Base-by-base conservation (phyloP, 1,140 invertebrate genomes). In the Diorhabda elongata region DNA sequence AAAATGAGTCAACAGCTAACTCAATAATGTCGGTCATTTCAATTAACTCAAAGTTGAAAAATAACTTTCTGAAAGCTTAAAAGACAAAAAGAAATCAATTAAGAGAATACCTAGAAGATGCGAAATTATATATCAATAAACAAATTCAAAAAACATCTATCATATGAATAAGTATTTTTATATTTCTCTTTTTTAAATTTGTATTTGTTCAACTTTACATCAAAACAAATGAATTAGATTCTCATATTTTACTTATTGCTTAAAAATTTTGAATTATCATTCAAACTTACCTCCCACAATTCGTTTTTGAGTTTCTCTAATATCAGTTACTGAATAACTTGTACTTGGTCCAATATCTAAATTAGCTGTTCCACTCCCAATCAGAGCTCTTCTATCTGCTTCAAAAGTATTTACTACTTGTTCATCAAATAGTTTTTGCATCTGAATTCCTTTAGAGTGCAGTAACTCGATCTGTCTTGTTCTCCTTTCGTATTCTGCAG, bases 401-500 rank as follows among this genome's bases (percentile, higher is more conserved):
- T 73, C 71, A 6, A 69, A 44, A 67, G 76, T 76, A 58, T 56
- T 70, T 11, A 69, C 68, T n/a, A 75, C 72, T 72, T 82, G 81
- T 4, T 81, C 77, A 69, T 86, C 82, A 69, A 85, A 86, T n/a
- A 85, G 71, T 74, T 83, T 81, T 72, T 85, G 82, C 69, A 90
- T 79, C 69, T 88, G 85, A 42, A 86, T 75, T 60, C 83, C 82
- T 76, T 84, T 87, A 8, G 87, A 88, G 74, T 85, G 81, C 6
- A 88, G 77, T 26, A 83, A 77, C 76, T 90, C 87, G 43, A 89
- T 76, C 74, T 87, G 82, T 64, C 86, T 82, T 61, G 78, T 83
- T 71, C 89, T 80, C 65, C 88, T 81, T 78, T 89, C 88, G 59
- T 81, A 83, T 81, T 90, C 88, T 69, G 87, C 86, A 47, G 77